Percentiles rank a stretch among this genome's conserved stretches.
These are phyloP conservation scores for Ancistrus triradiatus DNA, from an alignment of 2,113 vertebrate genomes.

Conservation along the genomic window DNA sequence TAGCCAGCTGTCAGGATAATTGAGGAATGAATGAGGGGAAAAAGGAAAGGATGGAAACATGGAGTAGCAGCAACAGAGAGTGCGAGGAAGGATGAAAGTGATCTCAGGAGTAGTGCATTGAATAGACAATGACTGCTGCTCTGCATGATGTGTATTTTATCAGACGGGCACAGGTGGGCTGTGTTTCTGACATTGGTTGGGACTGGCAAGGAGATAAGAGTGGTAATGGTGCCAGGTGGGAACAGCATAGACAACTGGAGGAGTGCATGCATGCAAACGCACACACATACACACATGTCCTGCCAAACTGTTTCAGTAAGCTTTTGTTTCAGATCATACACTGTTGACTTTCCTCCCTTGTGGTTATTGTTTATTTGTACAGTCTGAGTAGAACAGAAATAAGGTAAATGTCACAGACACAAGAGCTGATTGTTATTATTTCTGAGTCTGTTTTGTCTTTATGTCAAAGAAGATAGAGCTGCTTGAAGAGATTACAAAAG, in stretches of 20 bases:
- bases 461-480: slow-evolving; percentile 23
- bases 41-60: slow-evolving; percentile 28
- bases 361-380: slow-evolving; percentile 35
- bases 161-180: slow-evolving; percentile 62
- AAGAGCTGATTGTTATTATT: slow-evolving; percentile 27
- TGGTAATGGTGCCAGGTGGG: slow-evolving; percentile 63
- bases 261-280: neutral
- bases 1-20: slow-evolving; percentile 44
- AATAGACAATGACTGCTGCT: slow-evolving; percentile 43
- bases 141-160: slow-evolving; percentile 67
- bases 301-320: slow-evolving; percentile 9
- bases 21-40: neutral
- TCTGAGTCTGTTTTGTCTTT: slow-evolving; percentile 26
- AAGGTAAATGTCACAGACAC: slow-evolving; percentile 37
- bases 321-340: slow-evolving; percentile 38
- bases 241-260: slow-evolving; percentile 46
- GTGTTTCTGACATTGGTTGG: slow-evolving; percentile 48
- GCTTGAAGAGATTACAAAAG: slow-evolving; percentile 23
- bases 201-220: slow-evolving; percentile 58
- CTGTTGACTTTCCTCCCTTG: slow-evolving; percentile 30
- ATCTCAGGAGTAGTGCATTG: slow-evolving; percentile 11
- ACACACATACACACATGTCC: slow-evolving; percentile 2
- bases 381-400: slow-evolving; percentile 23
- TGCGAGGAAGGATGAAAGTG: neutral
- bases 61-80: neutral